These are phyloP conservation scores for Alosa alosa DNA, from an alignment of 2,113 vertebrate species.

Conservation along the genomic window DNA sequence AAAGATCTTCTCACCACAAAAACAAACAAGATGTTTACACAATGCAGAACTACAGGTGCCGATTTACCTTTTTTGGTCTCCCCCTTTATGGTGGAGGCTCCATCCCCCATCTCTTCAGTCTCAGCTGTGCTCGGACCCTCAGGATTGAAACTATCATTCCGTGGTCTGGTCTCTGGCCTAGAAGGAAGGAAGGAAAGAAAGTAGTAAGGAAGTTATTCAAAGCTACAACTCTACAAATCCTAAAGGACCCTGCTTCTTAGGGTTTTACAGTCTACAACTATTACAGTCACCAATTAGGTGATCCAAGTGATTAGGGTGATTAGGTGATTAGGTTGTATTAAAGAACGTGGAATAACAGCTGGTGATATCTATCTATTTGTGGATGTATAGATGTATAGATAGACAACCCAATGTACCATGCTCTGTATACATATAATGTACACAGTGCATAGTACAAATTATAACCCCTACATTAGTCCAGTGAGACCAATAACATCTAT, in stretches of 20 bases:
- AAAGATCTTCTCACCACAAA: not conserved
- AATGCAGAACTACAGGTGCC: not conserved
- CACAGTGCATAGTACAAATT: not conserved
- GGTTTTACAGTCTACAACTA: too few species aligned
- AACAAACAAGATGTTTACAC: not conserved
- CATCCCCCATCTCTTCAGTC: constrained; percentile 23
- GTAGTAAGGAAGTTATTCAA: not conserved
- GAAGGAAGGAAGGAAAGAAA: not conserved
- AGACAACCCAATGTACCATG: not conserved
- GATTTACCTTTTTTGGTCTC: constrained; percentile 74
- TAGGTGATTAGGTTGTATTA: not conserved
- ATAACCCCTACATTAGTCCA: not conserved
- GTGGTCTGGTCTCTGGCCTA: constrained; percentile 72
- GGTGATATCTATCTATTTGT: too few species aligned
- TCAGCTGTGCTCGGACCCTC: constrained; percentile 66
- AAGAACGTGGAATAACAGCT: not conserved
- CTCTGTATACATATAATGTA: too few species aligned
- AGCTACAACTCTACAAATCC: not conserved
- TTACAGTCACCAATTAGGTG: not conserved
- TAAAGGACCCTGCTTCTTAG: not conserved
- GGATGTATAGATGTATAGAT: not conserved
- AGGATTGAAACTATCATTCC: constrained; percentile 78
- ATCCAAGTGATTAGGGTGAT: too few species aligned
- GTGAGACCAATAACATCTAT: not conserved
- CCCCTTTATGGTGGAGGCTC: constrained; percentile 42